phyloP scores from a whole-genome alignment of 2,797 vertebrate genomes.

The Aldrovandia affinis region DNA sequence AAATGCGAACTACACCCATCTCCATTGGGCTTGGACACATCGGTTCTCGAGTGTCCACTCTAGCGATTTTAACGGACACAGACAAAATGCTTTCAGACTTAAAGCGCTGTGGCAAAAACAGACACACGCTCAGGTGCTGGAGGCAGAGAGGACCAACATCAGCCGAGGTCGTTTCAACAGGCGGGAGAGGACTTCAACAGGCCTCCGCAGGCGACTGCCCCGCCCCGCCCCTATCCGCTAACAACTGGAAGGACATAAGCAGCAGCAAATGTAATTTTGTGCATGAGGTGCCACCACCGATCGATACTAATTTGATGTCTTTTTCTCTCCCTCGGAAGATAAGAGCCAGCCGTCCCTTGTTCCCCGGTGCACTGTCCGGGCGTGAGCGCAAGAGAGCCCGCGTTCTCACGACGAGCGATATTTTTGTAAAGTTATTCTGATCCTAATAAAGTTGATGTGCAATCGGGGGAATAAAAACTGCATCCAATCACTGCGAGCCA shows the following conservation, averaged over 20 bases:
- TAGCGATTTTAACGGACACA: too few species aligned
- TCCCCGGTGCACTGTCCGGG: background rate
- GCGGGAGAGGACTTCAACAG: background rate
- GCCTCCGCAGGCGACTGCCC: too few species aligned
- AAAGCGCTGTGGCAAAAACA: too few species aligned
- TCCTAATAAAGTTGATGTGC: background rate
- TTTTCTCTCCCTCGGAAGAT: conserved; percentile 21
- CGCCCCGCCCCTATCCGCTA: background rate
- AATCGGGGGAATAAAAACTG: background rate
- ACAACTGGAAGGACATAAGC: conserved; percentile 28
- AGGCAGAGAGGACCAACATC: too few species aligned
- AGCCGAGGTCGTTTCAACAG: too few species aligned
- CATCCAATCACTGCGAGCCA: background rate
- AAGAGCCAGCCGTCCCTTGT: background rate
- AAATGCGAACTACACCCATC: too few species aligned
- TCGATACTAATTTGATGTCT: conserved; percentile 48
- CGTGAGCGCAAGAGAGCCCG: background rate
- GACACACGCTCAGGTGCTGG: too few species aligned
- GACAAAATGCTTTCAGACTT: too few species aligned
- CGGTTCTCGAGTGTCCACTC: too few species aligned
- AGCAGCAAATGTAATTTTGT: conserved; percentile 33
- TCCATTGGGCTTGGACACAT: too few species aligned
- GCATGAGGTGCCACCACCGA: conserved; percentile 37
- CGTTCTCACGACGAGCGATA: background rate
- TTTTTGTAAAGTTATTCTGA: background rate